A percentile compares a stretch with the other conserved stretches of the same genome.
Conservation (phyloP, 2,113 vertebrate genomes). For the Lasiurus cinereus region DNA sequence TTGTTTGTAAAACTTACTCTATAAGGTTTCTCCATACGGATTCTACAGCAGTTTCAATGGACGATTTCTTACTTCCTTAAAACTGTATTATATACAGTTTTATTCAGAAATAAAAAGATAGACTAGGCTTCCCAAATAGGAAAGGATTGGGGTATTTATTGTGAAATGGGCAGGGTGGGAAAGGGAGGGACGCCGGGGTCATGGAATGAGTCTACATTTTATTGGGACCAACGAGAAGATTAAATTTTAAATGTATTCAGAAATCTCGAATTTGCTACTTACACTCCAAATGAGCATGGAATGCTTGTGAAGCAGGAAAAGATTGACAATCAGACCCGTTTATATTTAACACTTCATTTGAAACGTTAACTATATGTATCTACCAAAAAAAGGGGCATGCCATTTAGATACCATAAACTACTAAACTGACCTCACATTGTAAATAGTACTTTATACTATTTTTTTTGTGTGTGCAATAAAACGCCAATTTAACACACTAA, state of each 20-base stretch:
- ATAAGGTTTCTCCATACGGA: neutral
- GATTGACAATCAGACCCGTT: neutral
- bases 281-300: neutral
- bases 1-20: neutral
- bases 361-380: neutral
- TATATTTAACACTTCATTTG: neutral
- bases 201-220: neutral
- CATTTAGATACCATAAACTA: neutral
- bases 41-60: neutral
- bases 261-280: neutral
- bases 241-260: neutral
- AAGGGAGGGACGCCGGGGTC: too few relatives aligned
- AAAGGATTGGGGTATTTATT: neutral
- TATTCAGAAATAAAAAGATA: slow-evolving; percentile 17
- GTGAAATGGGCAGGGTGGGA: neutral
- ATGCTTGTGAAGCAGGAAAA: neutral
- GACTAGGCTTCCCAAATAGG: neutral
- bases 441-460: neutral
- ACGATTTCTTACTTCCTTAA: neutral
- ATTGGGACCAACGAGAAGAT: neutral
- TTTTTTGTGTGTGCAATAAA: neutral
- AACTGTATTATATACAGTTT: neutral
- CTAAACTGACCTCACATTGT: neutral
- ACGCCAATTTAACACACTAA: too few relatives aligned
- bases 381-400: neutral